A percentile compares a stretch with the other conserved stretches of the same genome.
phyloP scores from a whole-genome alignment of 2,888 invertebrate species.

The Amphipoea lucens region DNA sequence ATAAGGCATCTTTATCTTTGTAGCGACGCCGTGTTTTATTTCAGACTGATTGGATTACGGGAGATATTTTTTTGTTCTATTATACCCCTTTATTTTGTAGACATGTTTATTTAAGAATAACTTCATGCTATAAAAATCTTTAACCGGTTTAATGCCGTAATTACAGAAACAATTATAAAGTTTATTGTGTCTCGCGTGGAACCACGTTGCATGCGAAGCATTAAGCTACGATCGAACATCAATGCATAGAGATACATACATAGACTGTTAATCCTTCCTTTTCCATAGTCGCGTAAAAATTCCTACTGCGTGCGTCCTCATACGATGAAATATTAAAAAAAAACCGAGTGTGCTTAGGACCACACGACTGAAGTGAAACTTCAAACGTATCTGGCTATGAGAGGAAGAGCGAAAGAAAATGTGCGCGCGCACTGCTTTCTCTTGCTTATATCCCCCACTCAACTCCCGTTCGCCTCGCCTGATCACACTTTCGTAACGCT shows the following conservation, averaged over 20 bases:
- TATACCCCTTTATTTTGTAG: neutral
- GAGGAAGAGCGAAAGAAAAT: no score
- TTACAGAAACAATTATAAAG: neutral
- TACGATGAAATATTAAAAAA: neutral
- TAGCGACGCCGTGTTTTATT: conserved; percentile 50
- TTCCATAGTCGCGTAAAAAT: neutral
- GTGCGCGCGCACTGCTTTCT: no score
- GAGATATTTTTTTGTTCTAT: conserved; percentile 14
- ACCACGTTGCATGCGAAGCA: neutral
- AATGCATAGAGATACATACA: neutral
- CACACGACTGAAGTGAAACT: no score
- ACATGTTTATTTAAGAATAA: neutral
- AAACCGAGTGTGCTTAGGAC: no score
- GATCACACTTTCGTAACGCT: no score
- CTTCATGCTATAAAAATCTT: neutral
- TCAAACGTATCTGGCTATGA: no score
- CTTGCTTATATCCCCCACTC: no score
- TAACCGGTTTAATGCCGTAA: no score
- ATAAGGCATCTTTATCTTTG: conserved; percentile 59
- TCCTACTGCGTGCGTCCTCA: neutral
- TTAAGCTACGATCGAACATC: neutral
- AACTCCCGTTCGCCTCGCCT: no score
- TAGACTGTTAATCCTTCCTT: neutral
- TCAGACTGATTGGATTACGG: conserved; percentile 49
- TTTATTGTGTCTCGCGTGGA: neutral